Percentiles rank a stretch among this genome's conserved stretches.
These are phyloP conservation scores for Oscheius myriophilus DNA, from an alignment of 2,888 invertebrate species.

Conservation along the genomic window DNA sequence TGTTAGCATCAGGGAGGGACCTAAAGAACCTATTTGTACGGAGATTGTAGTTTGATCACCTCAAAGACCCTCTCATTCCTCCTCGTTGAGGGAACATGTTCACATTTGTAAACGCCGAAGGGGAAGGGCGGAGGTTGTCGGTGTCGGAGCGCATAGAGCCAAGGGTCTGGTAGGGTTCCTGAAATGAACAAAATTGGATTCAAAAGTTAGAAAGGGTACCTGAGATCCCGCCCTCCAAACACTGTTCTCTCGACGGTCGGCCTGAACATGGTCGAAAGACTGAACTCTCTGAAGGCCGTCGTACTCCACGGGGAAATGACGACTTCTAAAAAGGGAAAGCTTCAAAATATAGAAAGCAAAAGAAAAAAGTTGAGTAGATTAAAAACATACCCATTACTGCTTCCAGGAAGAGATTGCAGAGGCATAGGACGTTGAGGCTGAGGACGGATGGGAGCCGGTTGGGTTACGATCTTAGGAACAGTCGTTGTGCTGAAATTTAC, in stretches of 20 bases:
- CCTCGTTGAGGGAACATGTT: slow-evolving; percentile 35
- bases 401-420: slow-evolving; percentile 45
- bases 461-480: slow-evolving; percentile 8
- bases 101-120: slow-evolving; percentile 56
- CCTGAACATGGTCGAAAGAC: slow-evolving; percentile 37
- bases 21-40: slow-evolving; percentile 7
- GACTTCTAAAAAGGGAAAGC: slow-evolving; percentile 25
- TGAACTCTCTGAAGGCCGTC: slow-evolving; percentile 34
- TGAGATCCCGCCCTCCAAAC: slow-evolving; percentile 55
- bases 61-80: slow-evolving; percentile 40
- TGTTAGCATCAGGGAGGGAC: slow-evolving; percentile 44
- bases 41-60: slow-evolving; percentile 4
- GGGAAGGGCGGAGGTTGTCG: slow-evolving; percentile 43
- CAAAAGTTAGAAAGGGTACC: slow-evolving; percentile 32
- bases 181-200: slow-evolving; percentile 27
- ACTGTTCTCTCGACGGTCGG: slow-evolving; percentile 29
- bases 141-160: slow-evolving; percentile 50
- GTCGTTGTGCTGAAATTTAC: slow-evolving; percentile 7
- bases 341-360: no score
- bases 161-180: slow-evolving; percentile 62
- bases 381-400: slow-evolving; percentile 26
- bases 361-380: background rate
- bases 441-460: slow-evolving; percentile 44
- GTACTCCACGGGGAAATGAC: slow-evolving; percentile 38
- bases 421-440: slow-evolving; percentile 62